These are phyloP conservation scores for Trachelus tabidus DNA, from an alignment of 2,888 invertebrate species.

Conservation along the genomic window DNA sequence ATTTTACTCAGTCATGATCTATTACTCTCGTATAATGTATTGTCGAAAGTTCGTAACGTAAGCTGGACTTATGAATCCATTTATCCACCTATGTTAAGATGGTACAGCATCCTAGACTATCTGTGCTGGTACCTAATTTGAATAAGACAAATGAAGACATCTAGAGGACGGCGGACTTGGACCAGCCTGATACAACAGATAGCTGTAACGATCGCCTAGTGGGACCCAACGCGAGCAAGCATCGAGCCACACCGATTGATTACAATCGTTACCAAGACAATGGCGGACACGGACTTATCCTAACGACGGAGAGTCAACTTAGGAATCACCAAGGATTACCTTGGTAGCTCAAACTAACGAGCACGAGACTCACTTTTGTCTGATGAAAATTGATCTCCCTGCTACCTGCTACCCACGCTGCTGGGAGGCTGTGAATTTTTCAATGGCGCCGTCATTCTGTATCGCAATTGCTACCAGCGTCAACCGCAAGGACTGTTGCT, in stretches of 20 bases:
- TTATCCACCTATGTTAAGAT: neutral
- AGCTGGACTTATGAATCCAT: neutral
- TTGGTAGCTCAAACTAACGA: conserved; percentile 20
- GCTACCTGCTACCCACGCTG: conserved; percentile 32
- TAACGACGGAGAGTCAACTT: conserved; percentile 45
- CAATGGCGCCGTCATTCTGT: conserved; percentile 19
- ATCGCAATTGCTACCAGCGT: neutral
- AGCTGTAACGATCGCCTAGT: conserved; percentile 17
- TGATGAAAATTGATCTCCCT: conserved; percentile 43
- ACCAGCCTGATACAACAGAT: conserved; percentile 36
- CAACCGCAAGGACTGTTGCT: neutral
- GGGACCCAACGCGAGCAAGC: conserved; percentile 7
- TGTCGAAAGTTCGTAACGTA: neutral
- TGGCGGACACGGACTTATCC: conserved; percentile 45
- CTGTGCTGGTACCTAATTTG: conserved; percentile 38
- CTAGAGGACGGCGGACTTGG: conserved; percentile 31
- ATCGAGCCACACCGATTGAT: conserved; percentile 15
- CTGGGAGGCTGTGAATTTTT: conserved; percentile 24
- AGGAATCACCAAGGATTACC: conserved; percentile 42
- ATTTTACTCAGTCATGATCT: neutral
- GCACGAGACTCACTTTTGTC: conserved; percentile 37
- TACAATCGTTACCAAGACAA: conserved; percentile 58
- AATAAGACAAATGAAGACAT: conserved; percentile 60
- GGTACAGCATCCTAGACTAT: neutral
- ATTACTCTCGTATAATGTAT: neutral